Base-by-base conservation (phyloP, 2,113 vertebrate genomes). In the Eudorcas thomsonii region DNA sequence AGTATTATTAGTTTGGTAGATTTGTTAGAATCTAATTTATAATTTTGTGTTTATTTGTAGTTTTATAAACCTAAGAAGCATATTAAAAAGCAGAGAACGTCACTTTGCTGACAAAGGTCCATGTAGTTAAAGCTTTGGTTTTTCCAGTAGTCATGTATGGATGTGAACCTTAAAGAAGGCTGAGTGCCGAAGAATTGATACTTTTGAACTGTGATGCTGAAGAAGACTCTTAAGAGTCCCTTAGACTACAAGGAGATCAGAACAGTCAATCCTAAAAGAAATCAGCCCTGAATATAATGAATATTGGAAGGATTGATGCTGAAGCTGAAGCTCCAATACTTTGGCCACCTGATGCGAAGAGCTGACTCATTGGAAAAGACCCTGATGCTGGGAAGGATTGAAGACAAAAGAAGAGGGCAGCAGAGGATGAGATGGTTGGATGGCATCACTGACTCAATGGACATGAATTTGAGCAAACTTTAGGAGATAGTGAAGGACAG, bases 1-100 rank as follows among this genome's bases (percentile, higher is more conserved):
- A 81, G 8, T 92, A 80, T 28, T 83, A 28, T 64, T 93, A 59
- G 15, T 71, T 85, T 90, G 14, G 7, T 84, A 54, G 19, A 52
- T 96, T 94, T 93, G n/a, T 97, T 94, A 43, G 80, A 64, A 48
- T 89, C 60, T 94, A 74, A 87, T 86, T 97, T 87, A 50, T 17
- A 96, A 67, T 87, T 91, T 91, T 88, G 57, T 87, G 7, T 90
- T 85, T 30, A 59, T 50, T 92, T 62, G 33, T 92, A 45, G 50
- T 92, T 95, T 95, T 90, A n/a, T 90, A 94, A 88, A 74, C 67
- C 67, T 74, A 74, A 71, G 36, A 39, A 39, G 36, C 36, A 74
- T 74, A 39, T 74, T 74, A 39, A 39, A 39, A 74, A 74, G 36
- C n/a, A 74, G 21, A 74, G 33, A 36, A 39, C 0, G 2, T 74